These are phyloP conservation scores for Gastracanthus pulcherrimus DNA, from an alignment of 2,888 invertebrate genomes.

Conservation along the genomic window DNA sequence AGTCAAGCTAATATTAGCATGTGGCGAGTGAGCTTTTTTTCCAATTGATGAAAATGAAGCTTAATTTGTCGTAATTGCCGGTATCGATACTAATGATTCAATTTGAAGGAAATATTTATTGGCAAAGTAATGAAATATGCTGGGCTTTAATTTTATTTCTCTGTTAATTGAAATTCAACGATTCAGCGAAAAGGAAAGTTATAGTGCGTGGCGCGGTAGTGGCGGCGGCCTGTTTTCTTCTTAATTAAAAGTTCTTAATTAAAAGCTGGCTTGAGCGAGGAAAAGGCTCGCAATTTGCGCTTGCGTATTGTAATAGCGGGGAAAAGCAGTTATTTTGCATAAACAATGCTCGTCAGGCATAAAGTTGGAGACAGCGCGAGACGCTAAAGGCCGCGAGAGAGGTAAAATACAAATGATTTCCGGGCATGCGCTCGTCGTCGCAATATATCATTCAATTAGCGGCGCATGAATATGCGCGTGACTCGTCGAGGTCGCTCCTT, in stretches of 20 bases:
- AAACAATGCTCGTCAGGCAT: slow-evolving; percentile 18
- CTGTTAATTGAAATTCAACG: slow-evolving; percentile 30
- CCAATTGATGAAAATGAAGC: too few relatives aligned
- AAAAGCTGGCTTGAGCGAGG: neutral
- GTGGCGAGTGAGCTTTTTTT: too few relatives aligned
- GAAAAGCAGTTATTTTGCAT: slow-evolving; percentile 38
- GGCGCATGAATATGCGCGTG: slow-evolving; percentile 22
- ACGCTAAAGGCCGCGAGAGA: neutral
- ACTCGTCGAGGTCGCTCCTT: neutral
- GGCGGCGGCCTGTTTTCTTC: neutral
- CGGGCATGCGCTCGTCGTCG: neutral
- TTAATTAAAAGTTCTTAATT: slow-evolving; percentile 17
- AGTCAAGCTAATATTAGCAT: too few relatives aligned
- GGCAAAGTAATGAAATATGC: neutral
- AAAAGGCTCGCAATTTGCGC: slow-evolving; percentile 11
- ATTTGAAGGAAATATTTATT: neutral
- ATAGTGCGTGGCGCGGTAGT: neutral
- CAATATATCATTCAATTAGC: slow-evolving; percentile 45
- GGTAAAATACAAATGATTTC: slow-evolving; percentile 41
- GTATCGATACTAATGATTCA: too few relatives aligned
- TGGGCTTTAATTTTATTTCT: neutral
- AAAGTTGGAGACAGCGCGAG: neutral
- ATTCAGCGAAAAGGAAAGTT: slow-evolving; percentile 6
- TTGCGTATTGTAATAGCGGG: neutral
- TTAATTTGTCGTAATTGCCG: too few relatives aligned